These are phyloP conservation scores for Caerostris darwini DNA, from an alignment of 1,140 invertebrate species.

Conservation along the genomic window DNA sequence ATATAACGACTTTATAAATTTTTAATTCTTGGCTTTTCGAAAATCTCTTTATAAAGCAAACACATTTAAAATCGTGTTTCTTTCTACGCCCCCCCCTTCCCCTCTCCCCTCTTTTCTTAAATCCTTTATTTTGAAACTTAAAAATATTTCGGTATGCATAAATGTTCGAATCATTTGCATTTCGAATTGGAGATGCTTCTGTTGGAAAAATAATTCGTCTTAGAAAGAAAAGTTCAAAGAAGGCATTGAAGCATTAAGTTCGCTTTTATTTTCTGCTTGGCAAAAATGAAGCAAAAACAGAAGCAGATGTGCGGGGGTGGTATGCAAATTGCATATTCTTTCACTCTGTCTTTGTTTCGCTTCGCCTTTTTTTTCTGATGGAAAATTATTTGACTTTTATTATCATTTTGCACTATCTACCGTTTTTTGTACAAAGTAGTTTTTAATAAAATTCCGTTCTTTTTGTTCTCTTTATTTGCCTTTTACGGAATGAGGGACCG, in stretches of 20 bases:
- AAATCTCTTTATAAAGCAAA: background rate
- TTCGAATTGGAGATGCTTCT: background rate
- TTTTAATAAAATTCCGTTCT: background rate
- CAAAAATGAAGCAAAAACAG: background rate
- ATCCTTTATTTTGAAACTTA: background rate
- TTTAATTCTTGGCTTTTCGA: background rate
- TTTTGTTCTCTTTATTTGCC: background rate
- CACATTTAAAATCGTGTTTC: background rate
- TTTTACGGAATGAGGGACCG: background rate
- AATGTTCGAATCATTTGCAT: background rate
- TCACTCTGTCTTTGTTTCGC: background rate
- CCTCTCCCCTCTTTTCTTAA: background rate
- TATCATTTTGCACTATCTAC: background rate
- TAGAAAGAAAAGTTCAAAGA: background rate
- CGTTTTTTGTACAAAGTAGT: background rate
- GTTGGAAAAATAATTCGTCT: background rate
- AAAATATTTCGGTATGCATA: background rate
- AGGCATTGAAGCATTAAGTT: background rate
- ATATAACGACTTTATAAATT: background rate
- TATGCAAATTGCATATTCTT: background rate
- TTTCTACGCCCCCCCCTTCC: background rate
- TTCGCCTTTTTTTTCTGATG: background rate
- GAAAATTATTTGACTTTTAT: background rate
- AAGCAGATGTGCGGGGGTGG: background rate
- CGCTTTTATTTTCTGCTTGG: background rate